Conservation (phyloP, 2,113 vertebrate genomes). For the Caranx melampygus region DNA sequence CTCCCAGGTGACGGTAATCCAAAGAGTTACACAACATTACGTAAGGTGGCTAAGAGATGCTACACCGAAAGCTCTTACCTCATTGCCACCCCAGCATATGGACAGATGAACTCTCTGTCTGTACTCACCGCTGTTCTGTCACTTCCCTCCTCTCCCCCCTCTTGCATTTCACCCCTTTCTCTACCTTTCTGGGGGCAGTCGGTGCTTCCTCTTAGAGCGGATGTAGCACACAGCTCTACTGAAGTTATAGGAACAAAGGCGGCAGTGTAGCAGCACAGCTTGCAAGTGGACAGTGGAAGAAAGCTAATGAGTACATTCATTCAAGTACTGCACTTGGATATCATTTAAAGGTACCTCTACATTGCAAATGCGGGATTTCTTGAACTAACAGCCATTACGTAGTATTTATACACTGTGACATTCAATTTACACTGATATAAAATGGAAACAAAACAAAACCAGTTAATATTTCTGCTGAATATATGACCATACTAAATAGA, state of each 20-base stretch:
- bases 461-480: neutral
- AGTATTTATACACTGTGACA: no score
- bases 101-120: conserved; percentile 27
- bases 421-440: neutral
- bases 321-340: no score
- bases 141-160: conserved; percentile 1
- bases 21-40: conserved; percentile 51
- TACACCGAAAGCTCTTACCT: conserved; percentile 27
- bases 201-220: conserved; percentile 21
- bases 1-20: conserved; percentile 45
- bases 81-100: neutral
- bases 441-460: neutral
- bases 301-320: neutral
- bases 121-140: neutral
- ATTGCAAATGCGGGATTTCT: no score
- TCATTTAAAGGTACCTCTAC: no score
- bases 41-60: conserved; percentile 46
- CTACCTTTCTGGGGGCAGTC: conserved; percentile 1
- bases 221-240: conserved; percentile 10
- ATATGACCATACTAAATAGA: neutral
- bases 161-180: conserved; percentile 16
- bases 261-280: neutral
- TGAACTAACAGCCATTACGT: no score
- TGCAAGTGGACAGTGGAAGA: neutral
- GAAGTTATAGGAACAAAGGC: conserved; percentile 21